Conservation (phyloP, 2,888 invertebrate genomes). For the Tetranychus truncatus region DNA sequence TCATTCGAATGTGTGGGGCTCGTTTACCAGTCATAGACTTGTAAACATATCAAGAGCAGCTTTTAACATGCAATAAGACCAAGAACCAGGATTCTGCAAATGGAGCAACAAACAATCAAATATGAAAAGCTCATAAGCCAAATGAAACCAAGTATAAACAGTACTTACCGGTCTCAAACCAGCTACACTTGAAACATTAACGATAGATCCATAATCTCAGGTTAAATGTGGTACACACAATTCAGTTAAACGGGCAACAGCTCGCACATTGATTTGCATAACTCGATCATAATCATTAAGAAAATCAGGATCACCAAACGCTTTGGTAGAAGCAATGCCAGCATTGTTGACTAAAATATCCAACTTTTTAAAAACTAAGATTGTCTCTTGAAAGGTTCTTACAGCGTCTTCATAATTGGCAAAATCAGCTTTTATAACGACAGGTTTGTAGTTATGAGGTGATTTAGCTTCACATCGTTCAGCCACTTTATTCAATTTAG, state of each 20-base stretch:
- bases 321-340: not conserved
- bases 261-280: conserved; percentile 14
- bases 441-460: not conserved
- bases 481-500: not conserved
- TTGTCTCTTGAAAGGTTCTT: conserved; percentile 3
- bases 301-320: not conserved
- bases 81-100: not conserved
- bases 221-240: conserved; percentile 1
- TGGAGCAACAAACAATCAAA: not conserved
- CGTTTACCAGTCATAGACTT: not conserved
- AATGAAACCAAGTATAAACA: not conserved
- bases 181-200: conserved; percentile 11
- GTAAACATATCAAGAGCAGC: conserved; percentile 12
- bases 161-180: not conserved
- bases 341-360: conserved; percentile 18
- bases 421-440: not conserved
- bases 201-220: conserved; percentile 12
- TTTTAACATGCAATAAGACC: conserved; percentile 9
- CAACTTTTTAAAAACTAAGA: conserved; percentile 10
- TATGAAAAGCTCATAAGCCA: not conserved
- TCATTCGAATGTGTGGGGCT: conserved; percentile 7
- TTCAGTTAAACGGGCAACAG: conserved; percentile 12
- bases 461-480: not conserved
- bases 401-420: not conserved
- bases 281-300: conserved; percentile 14